These are phyloP conservation scores for Anguilla japonica DNA, from an alignment of 2,113 vertebrate genomes.

Conservation along the genomic window DNA sequence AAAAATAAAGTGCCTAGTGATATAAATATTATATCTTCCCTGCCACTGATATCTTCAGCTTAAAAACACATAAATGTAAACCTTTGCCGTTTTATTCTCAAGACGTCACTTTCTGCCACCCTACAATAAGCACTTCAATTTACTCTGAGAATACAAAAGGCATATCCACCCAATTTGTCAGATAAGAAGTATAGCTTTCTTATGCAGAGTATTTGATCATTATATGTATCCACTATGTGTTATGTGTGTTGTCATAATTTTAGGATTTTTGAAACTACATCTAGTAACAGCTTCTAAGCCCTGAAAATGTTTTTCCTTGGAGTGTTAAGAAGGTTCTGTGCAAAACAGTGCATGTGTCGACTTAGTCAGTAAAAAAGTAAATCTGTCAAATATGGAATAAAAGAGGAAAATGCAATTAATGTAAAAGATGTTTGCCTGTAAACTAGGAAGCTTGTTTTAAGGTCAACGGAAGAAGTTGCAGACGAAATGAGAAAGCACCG, in stretches of 20 bases:
- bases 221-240: background rate
- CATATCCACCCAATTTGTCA: background rate
- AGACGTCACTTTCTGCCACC: slow-evolving; percentile 21
- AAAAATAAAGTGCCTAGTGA: slow-evolving; percentile 30
- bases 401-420: background rate
- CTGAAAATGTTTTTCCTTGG: background rate
- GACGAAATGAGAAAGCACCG: background rate
- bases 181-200: background rate
- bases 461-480: background rate
- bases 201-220: background rate
- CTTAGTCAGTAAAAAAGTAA: background rate
- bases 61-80: slow-evolving; percentile 27
- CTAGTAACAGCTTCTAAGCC: background rate
- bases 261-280: background rate
- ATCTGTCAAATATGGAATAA: background rate
- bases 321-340: background rate
- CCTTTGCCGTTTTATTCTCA: slow-evolving; percentile 18
- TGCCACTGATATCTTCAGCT: slow-evolving; percentile 24
- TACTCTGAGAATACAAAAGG: background rate
- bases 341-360: background rate
- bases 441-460: slow-evolving; percentile 10
- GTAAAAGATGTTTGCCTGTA: background rate
- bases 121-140: background rate
- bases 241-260: background rate
- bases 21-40: slow-evolving; percentile 40